Percentiles rank a stretch among this genome's conserved stretches.
These are phyloP conservation scores for Myotis lucifugus DNA, from an alignment of 2,113 vertebrate species.

Conservation along the genomic window DNA sequence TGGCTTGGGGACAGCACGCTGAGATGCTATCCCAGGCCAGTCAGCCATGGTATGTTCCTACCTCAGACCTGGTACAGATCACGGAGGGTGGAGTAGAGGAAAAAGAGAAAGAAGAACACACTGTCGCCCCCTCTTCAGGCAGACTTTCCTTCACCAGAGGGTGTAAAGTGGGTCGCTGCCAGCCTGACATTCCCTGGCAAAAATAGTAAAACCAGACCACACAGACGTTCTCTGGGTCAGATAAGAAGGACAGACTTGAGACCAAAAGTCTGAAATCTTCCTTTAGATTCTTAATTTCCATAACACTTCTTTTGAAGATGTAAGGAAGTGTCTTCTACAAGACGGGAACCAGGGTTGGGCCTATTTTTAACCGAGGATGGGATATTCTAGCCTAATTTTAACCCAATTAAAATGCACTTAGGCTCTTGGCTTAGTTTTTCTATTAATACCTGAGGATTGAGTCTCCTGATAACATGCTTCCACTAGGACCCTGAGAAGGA, in stretches of 20 bases:
- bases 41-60: background rate
- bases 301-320: background rate
- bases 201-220: background rate
- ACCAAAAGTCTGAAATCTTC: background rate
- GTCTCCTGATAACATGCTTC: background rate
- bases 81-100: background rate
- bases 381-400: background rate
- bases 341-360: background rate
- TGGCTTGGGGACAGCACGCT: background rate
- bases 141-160: conserved; percentile 39
- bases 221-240: background rate
- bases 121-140: background rate
- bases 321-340: background rate
- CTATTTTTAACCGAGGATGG: background rate
- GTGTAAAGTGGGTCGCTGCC: background rate
- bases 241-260: conserved; percentile 31
- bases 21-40: background rate
- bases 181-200: background rate
- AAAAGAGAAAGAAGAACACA: background rate
- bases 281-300: background rate
- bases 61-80: background rate
- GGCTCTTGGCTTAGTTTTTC: background rate
- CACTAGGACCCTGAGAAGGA: background rate
- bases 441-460: conserved; percentile 8
- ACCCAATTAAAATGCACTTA: background rate